These are phyloP conservation scores for Coranthus polyacanthus DNA, from an alignment of 2,797 vertebrate species.

Conservation along the genomic window DNA sequence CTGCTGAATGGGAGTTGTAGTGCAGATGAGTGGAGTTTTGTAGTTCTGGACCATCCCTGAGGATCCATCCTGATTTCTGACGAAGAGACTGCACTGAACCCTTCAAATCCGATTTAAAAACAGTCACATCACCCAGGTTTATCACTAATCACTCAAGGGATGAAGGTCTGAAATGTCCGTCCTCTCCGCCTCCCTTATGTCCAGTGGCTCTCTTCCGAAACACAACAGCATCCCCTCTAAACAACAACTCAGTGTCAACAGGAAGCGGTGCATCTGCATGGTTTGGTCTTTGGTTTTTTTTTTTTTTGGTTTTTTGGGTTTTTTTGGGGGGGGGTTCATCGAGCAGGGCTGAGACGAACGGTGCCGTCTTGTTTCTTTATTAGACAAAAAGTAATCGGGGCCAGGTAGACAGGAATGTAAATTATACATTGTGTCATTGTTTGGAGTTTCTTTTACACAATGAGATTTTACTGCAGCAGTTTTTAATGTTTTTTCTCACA, in stretches of 20 bases:
- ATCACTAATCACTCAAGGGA: slow-evolving; percentile 60
- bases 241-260: slow-evolving; percentile 55
- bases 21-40: slow-evolving; percentile 51
- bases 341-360: slow-evolving; percentile 33
- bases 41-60: slow-evolving; percentile 41
- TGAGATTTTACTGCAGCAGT: slow-evolving; percentile 60
- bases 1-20: slow-evolving; percentile 51
- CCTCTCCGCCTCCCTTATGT: slow-evolving; percentile 46
- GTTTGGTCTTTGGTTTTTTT: slow-evolving; percentile 45
- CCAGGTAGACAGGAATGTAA: slow-evolving; percentile 73
- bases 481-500: slow-evolving; percentile 60
- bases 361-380: slow-evolving; percentile 57
- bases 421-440: slow-evolving; percentile 66
- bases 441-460: slow-evolving; percentile 63
- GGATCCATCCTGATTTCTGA: slow-evolving; percentile 36
- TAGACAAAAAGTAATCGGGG: slow-evolving; percentile 45
- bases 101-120: too few relatives aligned
- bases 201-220: slow-evolving; percentile 8
- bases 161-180: slow-evolving; percentile 58
- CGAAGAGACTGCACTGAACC: slow-evolving; percentile 54
- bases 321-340: slow-evolving; percentile 18
- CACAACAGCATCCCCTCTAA: slow-evolving; percentile 44
- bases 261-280: slow-evolving; percentile 65
- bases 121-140: slow-evolving; percentile 44
- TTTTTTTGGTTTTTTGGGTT: slow-evolving; percentile 12